A percentile compares a stretch with the other conserved stretches of the same genome.
Evolutionary conservation across 2,888 invertebrate genomes (phyloP).

Genomic region (Chalcosyrphus nemorum): DNA sequence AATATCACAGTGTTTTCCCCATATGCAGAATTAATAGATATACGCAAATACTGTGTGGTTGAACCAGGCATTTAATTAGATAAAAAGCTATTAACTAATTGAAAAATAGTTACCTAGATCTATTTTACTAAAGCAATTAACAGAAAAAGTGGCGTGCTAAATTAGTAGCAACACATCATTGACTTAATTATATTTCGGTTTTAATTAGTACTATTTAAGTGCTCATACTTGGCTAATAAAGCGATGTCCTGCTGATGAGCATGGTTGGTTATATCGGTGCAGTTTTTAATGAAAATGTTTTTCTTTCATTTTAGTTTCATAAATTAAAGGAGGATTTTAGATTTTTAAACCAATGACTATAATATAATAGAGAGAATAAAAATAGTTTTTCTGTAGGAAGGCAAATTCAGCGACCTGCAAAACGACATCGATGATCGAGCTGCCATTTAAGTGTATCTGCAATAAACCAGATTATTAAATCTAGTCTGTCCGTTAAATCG

Average conservation of each 20-base stretch:
- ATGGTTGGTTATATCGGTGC: neutral
- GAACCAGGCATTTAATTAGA: slow-evolving; percentile 32
- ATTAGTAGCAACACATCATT: slow-evolving; percentile 59
- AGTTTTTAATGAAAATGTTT: neutral
- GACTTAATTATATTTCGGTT: slow-evolving; percentile 61
- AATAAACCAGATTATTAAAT: no score
- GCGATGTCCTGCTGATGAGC: neutral
- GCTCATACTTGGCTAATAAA: slow-evolving; percentile 12
- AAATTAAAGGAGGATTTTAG: no score
- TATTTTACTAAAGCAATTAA: slow-evolving; percentile 62
- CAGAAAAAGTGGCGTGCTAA: slow-evolving; percentile 56
- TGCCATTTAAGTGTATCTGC: no score
- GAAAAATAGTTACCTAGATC: slow-evolving; percentile 54
- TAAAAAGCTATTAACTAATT: slow-evolving; percentile 50
- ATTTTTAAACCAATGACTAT: no score
- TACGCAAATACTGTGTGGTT: neutral
- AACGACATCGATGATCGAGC: no score
- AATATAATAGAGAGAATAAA: no score
- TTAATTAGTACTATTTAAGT: slow-evolving; percentile 56
- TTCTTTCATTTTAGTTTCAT: neutral
- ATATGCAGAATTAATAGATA: neutral
- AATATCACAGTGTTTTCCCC: neutral
- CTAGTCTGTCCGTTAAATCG: no score
- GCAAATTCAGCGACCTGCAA: no score
- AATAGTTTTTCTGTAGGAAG: no score